phyloP scores from a whole-genome alignment of 2,888 invertebrate species.

The Troglohyphantes excavatus region DNA sequence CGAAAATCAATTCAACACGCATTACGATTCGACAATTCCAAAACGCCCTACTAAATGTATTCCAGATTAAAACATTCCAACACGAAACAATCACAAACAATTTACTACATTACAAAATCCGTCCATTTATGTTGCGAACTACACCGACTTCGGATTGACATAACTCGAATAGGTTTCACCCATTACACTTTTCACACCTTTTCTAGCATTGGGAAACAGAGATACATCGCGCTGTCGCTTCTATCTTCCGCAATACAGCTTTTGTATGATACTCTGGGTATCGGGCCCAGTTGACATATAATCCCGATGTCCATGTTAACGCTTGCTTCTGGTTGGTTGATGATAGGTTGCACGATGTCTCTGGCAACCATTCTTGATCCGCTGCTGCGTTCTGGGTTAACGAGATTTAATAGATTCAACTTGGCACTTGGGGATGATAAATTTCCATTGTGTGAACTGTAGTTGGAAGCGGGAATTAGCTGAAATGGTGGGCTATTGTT shows the following conservation, averaged over 20 bases:
- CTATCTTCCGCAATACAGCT: not conserved
- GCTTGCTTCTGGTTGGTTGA: not conserved
- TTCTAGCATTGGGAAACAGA: not conserved
- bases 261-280: not conserved
- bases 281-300: not conserved
- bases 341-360: not conserved
- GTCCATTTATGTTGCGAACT: not conserved
- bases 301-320: conserved; percentile 1
- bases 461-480: not conserved
- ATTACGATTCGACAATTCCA: too few species aligned
- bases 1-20: too few species aligned
- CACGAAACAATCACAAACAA: too few species aligned
- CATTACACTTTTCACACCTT: not conserved
- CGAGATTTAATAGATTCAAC: not conserved
- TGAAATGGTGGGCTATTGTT: not conserved
- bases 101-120: not conserved
- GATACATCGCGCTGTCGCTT: not conserved
- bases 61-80: too few species aligned
- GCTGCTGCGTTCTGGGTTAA: not conserved
- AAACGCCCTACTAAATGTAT: too few species aligned
- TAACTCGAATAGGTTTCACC: not conserved
- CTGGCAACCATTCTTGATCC: not conserved
- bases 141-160: not conserved
- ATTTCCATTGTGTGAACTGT: not conserved
- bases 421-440: not conserved